A percentile compares a stretch with the other conserved stretches of the same genome.
Conservation (phyloP, 2,888 invertebrate species). For the Pyrochroa serraticornis region DNA sequence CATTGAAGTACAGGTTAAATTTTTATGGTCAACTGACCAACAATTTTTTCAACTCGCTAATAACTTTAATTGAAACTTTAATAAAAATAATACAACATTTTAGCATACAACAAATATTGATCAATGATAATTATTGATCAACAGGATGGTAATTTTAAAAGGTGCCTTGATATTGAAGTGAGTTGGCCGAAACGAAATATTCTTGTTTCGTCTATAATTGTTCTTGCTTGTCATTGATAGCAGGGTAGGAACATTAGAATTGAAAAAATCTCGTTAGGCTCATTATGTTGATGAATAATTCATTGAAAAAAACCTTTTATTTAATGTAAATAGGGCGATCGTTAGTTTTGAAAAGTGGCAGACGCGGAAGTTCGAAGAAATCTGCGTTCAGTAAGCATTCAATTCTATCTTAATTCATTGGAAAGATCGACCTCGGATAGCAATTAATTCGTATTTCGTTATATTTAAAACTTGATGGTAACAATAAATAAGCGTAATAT, state of each 20-base stretch:
- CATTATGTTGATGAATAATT: constrained; percentile 24
- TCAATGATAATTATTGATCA: no score
- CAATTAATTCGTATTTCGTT: not conserved
- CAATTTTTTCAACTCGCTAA: no score
- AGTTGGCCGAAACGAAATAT: no score
- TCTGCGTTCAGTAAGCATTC: constrained; percentile 18
- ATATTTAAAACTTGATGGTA: no score
- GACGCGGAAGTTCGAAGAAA: constrained; percentile 14
- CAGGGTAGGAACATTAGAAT: not conserved
- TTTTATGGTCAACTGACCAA: no score
- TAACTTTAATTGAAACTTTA: no score
- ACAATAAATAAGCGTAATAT: not conserved
- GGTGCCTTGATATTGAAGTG: no score
- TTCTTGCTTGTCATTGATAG: no score
- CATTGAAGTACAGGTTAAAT: no score
- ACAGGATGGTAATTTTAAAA: no score
- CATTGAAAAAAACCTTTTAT: constrained; percentile 15
- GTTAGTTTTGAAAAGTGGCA: constrained; percentile 23
- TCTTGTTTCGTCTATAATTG: not conserved
- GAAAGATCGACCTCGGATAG: constrained; percentile 15
- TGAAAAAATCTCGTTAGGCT: constrained; percentile 12
- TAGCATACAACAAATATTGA: no score
- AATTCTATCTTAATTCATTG: not conserved
- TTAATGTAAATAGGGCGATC: constrained; percentile 29
- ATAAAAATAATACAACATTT: no score